Percentiles rank a stretch among this genome's conserved stretches.
Evolutionary conservation across 2,888 invertebrate species (phyloP).

Genomic region (Troilus luridus): DNA sequence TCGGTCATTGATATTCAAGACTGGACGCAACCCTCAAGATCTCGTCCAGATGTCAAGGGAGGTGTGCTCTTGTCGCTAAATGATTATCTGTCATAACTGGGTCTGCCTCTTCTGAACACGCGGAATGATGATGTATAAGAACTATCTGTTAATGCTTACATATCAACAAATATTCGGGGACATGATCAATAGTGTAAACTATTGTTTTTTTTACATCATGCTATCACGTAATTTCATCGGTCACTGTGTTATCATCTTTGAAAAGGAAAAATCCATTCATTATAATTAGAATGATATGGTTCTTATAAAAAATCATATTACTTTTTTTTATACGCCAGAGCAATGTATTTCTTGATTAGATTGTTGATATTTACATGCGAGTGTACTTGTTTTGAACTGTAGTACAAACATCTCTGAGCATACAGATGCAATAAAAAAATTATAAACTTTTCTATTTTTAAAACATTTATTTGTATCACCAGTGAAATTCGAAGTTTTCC

Average conservation of each 20-base stretch:
- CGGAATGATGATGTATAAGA: neutral
- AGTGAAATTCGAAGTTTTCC: too few relatives aligned
- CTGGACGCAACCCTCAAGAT: neutral
- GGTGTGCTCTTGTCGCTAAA: neutral
- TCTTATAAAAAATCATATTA: neutral
- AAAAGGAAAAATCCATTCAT: neutral
- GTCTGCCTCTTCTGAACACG: neutral
- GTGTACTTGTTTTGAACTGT: neutral
- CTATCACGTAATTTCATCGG: neutral
- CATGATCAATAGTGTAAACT: neutral
- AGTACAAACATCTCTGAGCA: too few relatives aligned
- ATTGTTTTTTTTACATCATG: neutral
- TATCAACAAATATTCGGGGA: neutral
- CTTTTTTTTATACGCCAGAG: neutral
- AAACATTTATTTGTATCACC: too few relatives aligned
- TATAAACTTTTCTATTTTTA: too few relatives aligned
- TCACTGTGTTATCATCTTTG: neutral
- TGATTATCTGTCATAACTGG: neutral
- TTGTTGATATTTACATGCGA: neutral
- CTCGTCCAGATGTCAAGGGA: neutral
- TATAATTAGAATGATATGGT: neutral
- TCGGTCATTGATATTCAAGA: neutral
- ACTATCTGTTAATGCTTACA: neutral
- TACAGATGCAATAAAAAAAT: too few relatives aligned
- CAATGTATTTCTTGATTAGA: neutral